Evolutionary conservation across 92 coral and sea anemone genomes (phyloP).

Genomic region (Phenganax subtilis): DNA sequence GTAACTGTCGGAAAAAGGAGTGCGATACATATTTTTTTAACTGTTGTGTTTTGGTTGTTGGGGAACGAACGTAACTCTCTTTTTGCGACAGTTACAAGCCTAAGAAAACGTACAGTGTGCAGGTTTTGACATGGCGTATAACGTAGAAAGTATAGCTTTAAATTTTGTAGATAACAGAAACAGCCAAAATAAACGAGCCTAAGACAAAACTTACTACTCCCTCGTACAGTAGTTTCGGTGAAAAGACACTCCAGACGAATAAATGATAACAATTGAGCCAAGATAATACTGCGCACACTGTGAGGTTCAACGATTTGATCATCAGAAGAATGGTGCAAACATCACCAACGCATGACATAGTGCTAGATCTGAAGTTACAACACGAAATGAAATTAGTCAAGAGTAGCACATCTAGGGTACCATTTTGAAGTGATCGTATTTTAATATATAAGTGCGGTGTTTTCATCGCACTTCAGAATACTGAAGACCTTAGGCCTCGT

Average conservation of each 20-base stretch:
- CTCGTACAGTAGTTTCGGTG: slow-evolving; percentile 89
- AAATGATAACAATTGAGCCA: slow-evolving; percentile 94
- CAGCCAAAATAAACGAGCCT: slow-evolving; percentile 16
- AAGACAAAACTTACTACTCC: slow-evolving; percentile 51
- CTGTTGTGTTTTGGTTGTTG: too few species aligned
- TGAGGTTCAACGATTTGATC: slow-evolving; percentile 62
- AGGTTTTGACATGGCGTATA: background rate
- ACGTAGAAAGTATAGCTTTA: background rate
- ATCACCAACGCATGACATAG: slow-evolving; percentile 30
- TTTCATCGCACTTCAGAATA: too few species aligned
- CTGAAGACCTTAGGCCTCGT: too few species aligned
- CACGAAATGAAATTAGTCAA: background rate
- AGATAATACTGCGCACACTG: slow-evolving; percentile 72
- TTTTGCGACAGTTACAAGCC: background rate
- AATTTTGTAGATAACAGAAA: slow-evolving; percentile 16
- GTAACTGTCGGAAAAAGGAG: too few species aligned
- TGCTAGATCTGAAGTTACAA: slow-evolving; percentile 1
- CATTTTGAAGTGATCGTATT: too few species aligned
- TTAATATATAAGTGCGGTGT: too few species aligned
- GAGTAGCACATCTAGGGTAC: too few species aligned
- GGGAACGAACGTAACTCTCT: too few species aligned
- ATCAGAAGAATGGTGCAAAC: slow-evolving; percentile 63
- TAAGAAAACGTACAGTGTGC: background rate
- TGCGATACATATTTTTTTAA: too few species aligned
- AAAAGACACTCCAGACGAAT: slow-evolving; percentile 97